Evolutionary conservation across 2,113 vertebrate genomes (phyloP).

Genomic region (Psammodynastes pulverulentus): DNA sequence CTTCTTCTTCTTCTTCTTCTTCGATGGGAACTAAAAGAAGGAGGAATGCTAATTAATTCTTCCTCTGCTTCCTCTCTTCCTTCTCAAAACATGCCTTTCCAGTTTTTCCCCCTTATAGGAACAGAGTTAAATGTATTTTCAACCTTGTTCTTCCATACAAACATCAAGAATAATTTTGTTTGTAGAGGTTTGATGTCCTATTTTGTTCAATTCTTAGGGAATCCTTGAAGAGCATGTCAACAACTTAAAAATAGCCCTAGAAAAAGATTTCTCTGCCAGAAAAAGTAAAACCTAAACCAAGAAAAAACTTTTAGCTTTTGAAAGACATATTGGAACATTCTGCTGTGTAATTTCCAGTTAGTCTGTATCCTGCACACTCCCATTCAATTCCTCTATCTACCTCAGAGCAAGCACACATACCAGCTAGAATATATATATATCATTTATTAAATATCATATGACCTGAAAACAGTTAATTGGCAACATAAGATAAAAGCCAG

Average conservation of each 20-base stretch:
- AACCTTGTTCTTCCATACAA: neutral
- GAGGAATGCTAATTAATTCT: neutral
- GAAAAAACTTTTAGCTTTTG: neutral
- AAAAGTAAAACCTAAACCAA: neutral
- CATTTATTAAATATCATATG: neutral
- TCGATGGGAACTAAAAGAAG: neutral
- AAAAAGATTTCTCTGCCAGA: neutral
- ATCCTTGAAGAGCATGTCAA: neutral
- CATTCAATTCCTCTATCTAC: neutral
- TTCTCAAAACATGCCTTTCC: neutral
- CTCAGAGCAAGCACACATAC: too few species aligned
- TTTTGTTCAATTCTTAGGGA: neutral
- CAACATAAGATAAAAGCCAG: neutral
- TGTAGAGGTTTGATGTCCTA: neutral
- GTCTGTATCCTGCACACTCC: neutral
- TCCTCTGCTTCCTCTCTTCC: neutral
- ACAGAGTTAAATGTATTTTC: neutral
- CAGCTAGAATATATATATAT: too few species aligned
- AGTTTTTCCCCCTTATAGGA: neutral
- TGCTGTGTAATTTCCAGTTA: neutral
- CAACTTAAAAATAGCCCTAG: neutral
- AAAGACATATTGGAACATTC: neutral
- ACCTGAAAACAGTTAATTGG: neutral
- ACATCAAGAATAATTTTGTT: neutral
- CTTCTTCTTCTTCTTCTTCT: too few species aligned